These are phyloP conservation scores for Alcis repandata DNA, from an alignment of 2,888 invertebrate species.

Conservation along the genomic window DNA sequence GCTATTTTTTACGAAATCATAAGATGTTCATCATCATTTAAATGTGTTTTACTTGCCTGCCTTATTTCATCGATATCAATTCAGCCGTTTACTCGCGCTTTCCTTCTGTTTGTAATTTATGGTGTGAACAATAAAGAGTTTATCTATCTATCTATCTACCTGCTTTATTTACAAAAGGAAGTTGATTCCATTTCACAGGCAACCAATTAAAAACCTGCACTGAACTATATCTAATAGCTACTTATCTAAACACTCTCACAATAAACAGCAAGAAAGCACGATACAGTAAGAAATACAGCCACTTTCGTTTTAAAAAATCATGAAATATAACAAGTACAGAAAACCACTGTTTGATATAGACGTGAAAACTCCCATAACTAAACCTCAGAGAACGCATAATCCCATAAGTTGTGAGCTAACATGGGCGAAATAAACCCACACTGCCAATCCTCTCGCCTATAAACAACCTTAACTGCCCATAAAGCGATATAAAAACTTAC, in stretches of 20 bases:
- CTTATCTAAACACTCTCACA: not conserved
- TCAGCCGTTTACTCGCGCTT: too few species aligned
- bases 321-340: not conserved
- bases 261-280: not conserved
- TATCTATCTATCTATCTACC: too few species aligned
- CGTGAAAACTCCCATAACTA: conserved; percentile 1
- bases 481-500: conserved; percentile 29
- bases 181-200: too few species aligned
- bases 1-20: too few species aligned
- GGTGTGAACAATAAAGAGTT: too few species aligned
- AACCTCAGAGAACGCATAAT: conserved; percentile 7
- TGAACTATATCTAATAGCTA: not conserved
- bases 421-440: not conserved
- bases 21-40: too few species aligned
- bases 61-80: too few species aligned
- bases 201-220: not conserved
- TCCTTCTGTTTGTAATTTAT: too few species aligned
- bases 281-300: not conserved
- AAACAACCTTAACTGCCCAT: conserved; percentile 26
- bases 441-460: not conserved
- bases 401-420: conserved; percentile 5
- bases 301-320: not conserved
- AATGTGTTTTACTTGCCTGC: too few species aligned
- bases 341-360: conserved; percentile 3
- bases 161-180: too few species aligned